Percentiles rank a stretch among this genome's conserved stretches.
Conservation (phyloP, 1,140 invertebrate species). For the Atta colombica region DNA sequence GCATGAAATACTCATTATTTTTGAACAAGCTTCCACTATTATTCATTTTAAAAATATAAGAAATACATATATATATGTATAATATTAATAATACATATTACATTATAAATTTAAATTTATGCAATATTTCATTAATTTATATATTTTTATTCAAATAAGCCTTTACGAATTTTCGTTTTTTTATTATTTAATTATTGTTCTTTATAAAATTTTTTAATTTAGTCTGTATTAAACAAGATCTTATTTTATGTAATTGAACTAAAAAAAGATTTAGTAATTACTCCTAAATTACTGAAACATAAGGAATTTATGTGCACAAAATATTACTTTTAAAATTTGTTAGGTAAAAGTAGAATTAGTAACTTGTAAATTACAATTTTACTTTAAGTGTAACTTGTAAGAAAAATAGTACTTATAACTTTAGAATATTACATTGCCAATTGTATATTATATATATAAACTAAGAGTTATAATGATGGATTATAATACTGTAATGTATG, state of each 20-base stretch:
- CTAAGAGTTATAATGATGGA: background rate
- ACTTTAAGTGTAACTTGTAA: background rate
- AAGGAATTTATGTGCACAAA: background rate
- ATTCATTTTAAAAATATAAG: constrained; percentile 12
- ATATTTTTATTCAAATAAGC: constrained; percentile 5
- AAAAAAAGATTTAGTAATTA: constrained; percentile 5
- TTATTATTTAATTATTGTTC: constrained; percentile 10
- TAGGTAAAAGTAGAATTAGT: background rate
- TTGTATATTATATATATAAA: constrained; percentile 50
- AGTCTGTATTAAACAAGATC: background rate
- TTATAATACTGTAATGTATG: background rate
- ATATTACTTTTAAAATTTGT: background rate
- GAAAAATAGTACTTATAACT: background rate
- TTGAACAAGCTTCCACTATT: constrained; percentile 9
- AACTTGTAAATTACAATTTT: constrained; percentile 2
- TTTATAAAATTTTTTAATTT: constrained; percentile 19
- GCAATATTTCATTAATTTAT: constrained; percentile 20
- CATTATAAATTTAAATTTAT: constrained; percentile 1
- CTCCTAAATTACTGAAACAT: background rate
- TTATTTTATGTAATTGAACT: background rate
- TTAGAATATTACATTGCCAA: constrained; percentile 13
- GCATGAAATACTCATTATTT: constrained; percentile 48
- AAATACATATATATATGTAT: background rate
- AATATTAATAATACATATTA: background rate
- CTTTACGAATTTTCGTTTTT: constrained; percentile 10